Evolutionary conservation across 2,113 vertebrate species (phyloP), one percentile per base, ranked within the genome.

Genomic region (Eolophus roseicapilla): DNA sequence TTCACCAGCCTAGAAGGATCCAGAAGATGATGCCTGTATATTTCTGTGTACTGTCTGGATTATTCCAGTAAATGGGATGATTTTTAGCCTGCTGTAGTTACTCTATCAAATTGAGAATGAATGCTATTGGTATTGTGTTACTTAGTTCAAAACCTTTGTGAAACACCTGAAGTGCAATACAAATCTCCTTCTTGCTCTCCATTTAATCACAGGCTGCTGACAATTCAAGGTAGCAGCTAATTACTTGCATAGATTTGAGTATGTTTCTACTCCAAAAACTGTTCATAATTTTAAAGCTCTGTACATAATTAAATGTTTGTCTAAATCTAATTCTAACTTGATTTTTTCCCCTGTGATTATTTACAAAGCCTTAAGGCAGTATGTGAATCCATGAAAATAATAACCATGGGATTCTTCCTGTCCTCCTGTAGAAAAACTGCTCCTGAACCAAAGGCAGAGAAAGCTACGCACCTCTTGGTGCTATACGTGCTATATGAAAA

Each of bases 181-280:
- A 67, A 39, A 74, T 78, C 52, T 76, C 41, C 29, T 57, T 82
- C 67, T 47, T 65, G 52, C 37, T 70, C 57, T 85, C 84, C 47
- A 49, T 74, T 93, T 91, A 92, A 93, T 82, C 50, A 74, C 7
- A 43, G 62, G 43, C 69, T 88, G 76, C 60, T 93, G 92, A 83
- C 55, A 95, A 81, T 90, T 95, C 82, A 90, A 95, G 90, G 80
- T 41, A 81, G 53, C 63, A 88, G 41, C 59, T 87, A 75, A 90
- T 60, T 57, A 80, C 49, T 80, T 3, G 0, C 46, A 18, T 9
- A 83, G 60, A 52, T 93, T 46, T 74, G 28, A 59, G 14, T 62
- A 53, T 15, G 9, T 64, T 57, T 75, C 33, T 74, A 68, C 57
- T 68, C 41, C 82, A 82, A 85, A 88, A 44, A 79, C 35, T 67